Base-by-base conservation (phyloP, 92 coral and sea anemone species). In the Micromussa lordhowensis region DNA sequence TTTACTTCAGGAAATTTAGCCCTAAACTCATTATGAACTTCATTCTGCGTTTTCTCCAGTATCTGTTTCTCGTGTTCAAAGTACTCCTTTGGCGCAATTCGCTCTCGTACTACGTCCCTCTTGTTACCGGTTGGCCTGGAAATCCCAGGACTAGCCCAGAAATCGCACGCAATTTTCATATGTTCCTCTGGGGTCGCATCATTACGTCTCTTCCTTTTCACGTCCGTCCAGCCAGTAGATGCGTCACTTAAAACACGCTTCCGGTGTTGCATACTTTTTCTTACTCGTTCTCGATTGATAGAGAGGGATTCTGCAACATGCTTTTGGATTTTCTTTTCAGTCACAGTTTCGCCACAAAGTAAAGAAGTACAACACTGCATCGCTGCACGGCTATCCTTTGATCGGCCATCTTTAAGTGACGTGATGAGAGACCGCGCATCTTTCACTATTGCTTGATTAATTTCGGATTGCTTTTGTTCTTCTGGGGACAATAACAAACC, bases 121-220 rank as follows among this genome's bases (percentile, higher is more conserved):
- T 89, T 86, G 36, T 89, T 89, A 2, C 85, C 88, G 0, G 93
- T 92, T 2, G 85, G 83, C 15, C 92, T 51, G 1, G 90, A 88
- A 26, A 88, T 53, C 19, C 72, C 92, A 18, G 92, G 82, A 72
- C 89, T 74, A 22, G 92, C 95, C 91, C 89, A 89, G 66, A 85
- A 89, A 48, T 92, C 88, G 59, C 86, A 61, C 0, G 84, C 89
- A 6, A 29, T 73, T 29, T 87, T 91, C 16, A 40, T 21, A n/a
- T 82, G 55, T 36, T 82, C 81, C 19, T 82, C 82, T 5, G 91
- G 69, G 32, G 54, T 74, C n/a, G 93, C 80, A 48, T 81, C 91
- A 1, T 74, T 87, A 18, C 91, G 15, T 17, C 77, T 68, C 28
- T 54, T 74, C 49, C 84, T 79, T 79, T 88, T 84, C 22, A 79